Evolutionary conservation across 1,140 invertebrate genomes (phyloP).

Genomic region (Drosophila aff.): DNA sequence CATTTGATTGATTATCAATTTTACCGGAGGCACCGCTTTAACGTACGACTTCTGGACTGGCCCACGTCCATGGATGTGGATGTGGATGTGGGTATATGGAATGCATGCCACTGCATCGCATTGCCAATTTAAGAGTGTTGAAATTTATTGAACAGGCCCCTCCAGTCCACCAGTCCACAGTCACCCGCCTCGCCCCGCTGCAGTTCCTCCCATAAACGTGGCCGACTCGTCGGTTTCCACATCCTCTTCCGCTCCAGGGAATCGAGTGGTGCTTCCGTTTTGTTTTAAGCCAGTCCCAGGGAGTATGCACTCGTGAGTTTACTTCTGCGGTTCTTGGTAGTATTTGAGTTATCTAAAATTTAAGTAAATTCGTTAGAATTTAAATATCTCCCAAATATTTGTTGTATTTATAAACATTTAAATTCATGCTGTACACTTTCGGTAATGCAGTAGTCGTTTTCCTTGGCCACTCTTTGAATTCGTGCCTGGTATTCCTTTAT

Average conservation of each 20-base stretch:
- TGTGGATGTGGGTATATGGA: slow-evolving; percentile 9
- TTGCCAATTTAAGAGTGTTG: slow-evolving; percentile 64
- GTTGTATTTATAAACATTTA: not conserved
- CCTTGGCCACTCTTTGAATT: not conserved
- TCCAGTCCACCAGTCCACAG: not conserved
- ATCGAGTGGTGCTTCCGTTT: slow-evolving; percentile 34
- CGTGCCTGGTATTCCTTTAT: not conserved
- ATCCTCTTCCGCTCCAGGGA: slow-evolving; percentile 41
- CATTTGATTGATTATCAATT: slow-evolving; percentile 83
- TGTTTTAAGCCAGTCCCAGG: slow-evolving; percentile 10
- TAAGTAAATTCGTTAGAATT: not conserved
- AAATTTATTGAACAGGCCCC: slow-evolving; percentile 69
- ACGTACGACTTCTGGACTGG: slow-evolving; percentile 24
- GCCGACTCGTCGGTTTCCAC: slow-evolving; percentile 42
- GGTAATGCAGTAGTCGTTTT: not conserved
- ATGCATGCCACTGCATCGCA: slow-evolving; percentile 54
- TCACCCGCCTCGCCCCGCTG: not conserved
- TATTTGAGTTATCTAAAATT: too few species aligned
- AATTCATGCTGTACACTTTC: too few species aligned
- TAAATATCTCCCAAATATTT: not conserved
- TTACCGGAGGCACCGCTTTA: slow-evolving; percentile 46
- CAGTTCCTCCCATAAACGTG: slow-evolving; percentile 47
- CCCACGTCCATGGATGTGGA: slow-evolving; percentile 5
- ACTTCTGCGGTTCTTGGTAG: not conserved
- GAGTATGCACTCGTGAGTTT: slow-evolving; percentile 14